Base-by-base conservation (phyloP, 2,797 vertebrate species). In the Semaprochilodus insignis region DNA sequence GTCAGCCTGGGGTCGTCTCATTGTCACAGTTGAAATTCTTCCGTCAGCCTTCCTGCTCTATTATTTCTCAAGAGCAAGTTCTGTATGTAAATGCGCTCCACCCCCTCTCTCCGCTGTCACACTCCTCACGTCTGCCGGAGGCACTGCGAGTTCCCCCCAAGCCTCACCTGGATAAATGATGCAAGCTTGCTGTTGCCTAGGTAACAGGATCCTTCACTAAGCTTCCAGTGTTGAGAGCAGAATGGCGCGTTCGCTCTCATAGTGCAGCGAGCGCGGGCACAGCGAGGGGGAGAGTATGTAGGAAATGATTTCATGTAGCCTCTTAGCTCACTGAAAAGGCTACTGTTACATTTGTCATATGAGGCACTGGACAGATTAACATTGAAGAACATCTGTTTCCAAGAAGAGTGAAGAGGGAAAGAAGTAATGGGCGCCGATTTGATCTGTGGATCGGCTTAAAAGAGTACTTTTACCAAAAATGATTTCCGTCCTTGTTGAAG, bases 131-230 rank as follows among this genome's bases (percentile, higher is more conserved):
- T 80, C 69, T 81, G 74, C 85, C 71, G 23, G 62, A 86, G 81
- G 79, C 85, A 82, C 25, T 67, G 62, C 0, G 7, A 10, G 65
- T 76, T 77, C 79, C 69, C 59, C 69, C 66, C 51, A 25, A 31
- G 73, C 78, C 57, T 85, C 55, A 83, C 88, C 85, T 89, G 74
- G 67, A 81, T 82, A 57, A 81, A 81, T 91, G 80, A 86, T 88
- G 87, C 79, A 83, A 81, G 74, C 69, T 77, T 83, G 62, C 60
- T 67, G 87, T 89, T 88, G 48, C 85, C 88, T 72, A 69, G 81
- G 86, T 60, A 85, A 89, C 87, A 3, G 34, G 69, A 81, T 80
- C 67, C 78, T 83, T 87, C 74, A 72, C 81, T 87, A 86, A 80
- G 78, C 73, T 48, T 67, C 44, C 67, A 70, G 80, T 36, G 44